phyloP scores from a whole-genome alignment of 2,113 vertebrate species.

The Istiophorus platypterus region DNA sequence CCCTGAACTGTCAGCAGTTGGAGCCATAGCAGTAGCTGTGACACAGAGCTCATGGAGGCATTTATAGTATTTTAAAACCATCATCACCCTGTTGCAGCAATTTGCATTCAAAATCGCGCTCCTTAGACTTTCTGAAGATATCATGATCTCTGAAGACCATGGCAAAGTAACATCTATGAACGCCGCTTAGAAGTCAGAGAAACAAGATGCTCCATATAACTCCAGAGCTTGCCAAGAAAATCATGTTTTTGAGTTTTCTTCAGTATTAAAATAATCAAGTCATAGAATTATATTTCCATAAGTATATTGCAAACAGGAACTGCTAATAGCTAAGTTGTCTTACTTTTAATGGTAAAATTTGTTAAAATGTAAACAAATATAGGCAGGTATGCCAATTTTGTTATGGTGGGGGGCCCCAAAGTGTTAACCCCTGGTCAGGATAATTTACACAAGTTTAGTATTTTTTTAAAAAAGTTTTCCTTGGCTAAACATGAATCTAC shows the following conservation, averaged over 20 bases:
- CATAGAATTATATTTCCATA: no score
- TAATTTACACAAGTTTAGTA: neutral
- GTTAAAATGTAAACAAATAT: neutral
- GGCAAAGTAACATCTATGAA: no score
- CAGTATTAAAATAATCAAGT: no score
- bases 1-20: neutral
- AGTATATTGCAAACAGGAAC: no score
- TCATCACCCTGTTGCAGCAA: neutral
- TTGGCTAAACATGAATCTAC: neutral
- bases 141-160: no score
- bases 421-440: no score
- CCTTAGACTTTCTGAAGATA: neutral
- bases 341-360: neutral
- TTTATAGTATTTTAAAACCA: neutral
- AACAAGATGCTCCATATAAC: no score
- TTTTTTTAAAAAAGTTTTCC: neutral
- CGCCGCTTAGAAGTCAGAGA: no score
- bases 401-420: no score
- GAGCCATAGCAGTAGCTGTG: neutral
- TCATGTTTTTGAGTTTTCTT: no score
- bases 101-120: neutral
- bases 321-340: no score
- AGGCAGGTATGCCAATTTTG: neutral
- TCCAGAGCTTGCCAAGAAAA: no score
- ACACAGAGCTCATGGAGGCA: neutral